A percentile compares a stretch with the other conserved stretches of the same genome.
Evolutionary conservation across 2,888 invertebrate genomes (phyloP).

Genomic region (Acrobasis suavella): DNA sequence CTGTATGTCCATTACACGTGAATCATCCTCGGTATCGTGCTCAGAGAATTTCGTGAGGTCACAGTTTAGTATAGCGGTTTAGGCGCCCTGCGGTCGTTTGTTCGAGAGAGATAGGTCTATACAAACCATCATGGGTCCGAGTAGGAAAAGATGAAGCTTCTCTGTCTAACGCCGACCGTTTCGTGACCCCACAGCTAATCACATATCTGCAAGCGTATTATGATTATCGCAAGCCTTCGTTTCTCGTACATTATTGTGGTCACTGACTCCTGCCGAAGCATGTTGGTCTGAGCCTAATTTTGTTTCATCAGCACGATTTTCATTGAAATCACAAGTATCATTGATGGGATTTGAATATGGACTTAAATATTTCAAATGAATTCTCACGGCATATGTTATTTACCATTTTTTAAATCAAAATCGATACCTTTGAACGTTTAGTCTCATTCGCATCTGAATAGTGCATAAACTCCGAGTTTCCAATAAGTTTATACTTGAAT

Average conservation of each 20-base stretch:
- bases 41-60: constrained; percentile 80
- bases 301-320: constrained; percentile 51
- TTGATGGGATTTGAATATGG: constrained; percentile 16
- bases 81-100: constrained; percentile 77
- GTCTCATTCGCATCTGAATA: constrained; percentile 5
- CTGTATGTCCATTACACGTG: constrained; percentile 72
- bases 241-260: constrained; percentile 74
- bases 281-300: constrained; percentile 50
- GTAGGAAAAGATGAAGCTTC: constrained; percentile 51
- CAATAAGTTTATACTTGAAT: neutral
- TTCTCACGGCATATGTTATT: constrained; percentile 10
- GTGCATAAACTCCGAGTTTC: neutral
- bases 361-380: neutral
- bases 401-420: neutral
- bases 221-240: constrained; percentile 77
- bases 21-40: constrained; percentile 76
- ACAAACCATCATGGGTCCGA: constrained; percentile 43
- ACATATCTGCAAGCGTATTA: constrained; percentile 81
- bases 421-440: neutral
- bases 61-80: constrained; percentile 81
- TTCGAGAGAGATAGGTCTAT: constrained; percentile 54
- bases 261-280: constrained; percentile 66
- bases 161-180: constrained; percentile 78
- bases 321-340: constrained; percentile 35
- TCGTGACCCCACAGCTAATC: constrained; percentile 79